Evolutionary conservation across 2,888 invertebrate species (phyloP).

Genomic region (Epistrophe grossulariae): DNA sequence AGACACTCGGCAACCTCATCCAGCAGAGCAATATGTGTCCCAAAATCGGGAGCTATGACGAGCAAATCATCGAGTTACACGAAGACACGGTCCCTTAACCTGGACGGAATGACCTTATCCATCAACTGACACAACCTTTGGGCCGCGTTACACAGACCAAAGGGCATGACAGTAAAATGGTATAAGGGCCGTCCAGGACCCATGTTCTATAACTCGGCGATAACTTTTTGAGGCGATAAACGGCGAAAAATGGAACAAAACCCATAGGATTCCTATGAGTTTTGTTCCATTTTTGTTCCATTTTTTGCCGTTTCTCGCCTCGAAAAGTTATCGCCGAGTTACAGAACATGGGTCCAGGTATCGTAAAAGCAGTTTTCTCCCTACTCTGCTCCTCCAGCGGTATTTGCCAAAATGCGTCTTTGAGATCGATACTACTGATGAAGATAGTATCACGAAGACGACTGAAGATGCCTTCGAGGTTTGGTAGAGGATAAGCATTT

Average conservation of each 20-base stretch:
- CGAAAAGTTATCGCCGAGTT: too few species aligned
- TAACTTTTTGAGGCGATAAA: too few species aligned
- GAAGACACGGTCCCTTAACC: conserved; percentile 8
- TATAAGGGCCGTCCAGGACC: conserved; percentile 35
- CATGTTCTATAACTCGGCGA: too few species aligned
- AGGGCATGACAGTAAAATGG: too few species aligned
- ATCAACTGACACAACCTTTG: conserved; percentile 69
- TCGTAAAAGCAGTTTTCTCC: conserved; percentile 49
- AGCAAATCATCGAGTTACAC: not conserved
- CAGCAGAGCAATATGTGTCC: conserved; percentile 34
- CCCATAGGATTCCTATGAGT: too few species aligned
- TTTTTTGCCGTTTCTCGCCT: too few species aligned
- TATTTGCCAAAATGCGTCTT: not conserved
- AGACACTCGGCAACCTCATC: conserved; percentile 52
- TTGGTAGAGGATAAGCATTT: not conserved
- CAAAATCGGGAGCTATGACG: not conserved
- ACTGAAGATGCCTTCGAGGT: not conserved
- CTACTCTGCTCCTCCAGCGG: not conserved
- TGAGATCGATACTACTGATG: not conserved
- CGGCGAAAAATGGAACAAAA: too few species aligned
- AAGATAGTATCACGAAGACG: not conserved
- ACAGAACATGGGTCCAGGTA: too few species aligned
- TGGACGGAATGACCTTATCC: conserved; percentile 60
- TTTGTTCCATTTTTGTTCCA: too few species aligned
- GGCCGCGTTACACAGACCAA: not conserved